Evolutionary conservation across 2,888 invertebrate genomes (phyloP).

Genomic region (Pyrochroa serraticornis): DNA sequence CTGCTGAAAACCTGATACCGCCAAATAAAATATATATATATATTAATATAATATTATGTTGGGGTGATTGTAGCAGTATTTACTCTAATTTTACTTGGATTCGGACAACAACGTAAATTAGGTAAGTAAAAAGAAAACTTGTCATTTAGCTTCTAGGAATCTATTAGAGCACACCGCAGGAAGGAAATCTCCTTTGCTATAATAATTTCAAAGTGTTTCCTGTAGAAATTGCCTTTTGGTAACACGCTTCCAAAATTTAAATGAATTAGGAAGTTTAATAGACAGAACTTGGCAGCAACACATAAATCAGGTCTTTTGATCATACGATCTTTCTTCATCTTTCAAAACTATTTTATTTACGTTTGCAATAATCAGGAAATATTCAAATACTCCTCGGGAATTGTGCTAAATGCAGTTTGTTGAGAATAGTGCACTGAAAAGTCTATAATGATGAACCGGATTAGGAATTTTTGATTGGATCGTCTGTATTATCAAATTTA

Average conservation of each 20-base stretch:
- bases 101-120: not conserved
- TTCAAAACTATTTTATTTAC: slow-evolving; percentile 6
- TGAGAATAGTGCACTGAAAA: no score
- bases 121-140: not conserved
- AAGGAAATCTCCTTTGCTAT: slow-evolving; percentile 19
- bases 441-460: slow-evolving; percentile 1
- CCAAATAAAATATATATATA: not conserved
- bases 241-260: slow-evolving; percentile 17
- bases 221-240: slow-evolving; percentile 20
- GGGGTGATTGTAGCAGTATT: no score
- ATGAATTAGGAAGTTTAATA: slow-evolving; percentile 15
- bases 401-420: no score
- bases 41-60: not conserved
- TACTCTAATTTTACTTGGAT: not conserved
- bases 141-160: slow-evolving; percentile 3
- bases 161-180: slow-evolving; percentile 20
- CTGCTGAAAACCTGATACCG: not conserved
- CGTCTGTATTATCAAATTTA: slow-evolving; percentile 25
- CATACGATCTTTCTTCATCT: no score
- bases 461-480: slow-evolving; percentile 10
- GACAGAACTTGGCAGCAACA: not conserved
- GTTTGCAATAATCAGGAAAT: no score
- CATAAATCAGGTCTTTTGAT: no score
- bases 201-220: slow-evolving; percentile 24
- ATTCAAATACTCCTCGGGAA: no score